Evolutionary conservation across 2,113 vertebrate species (phyloP), one percentile per base, ranked within the genome.

Genomic region (Dascyllus trimaculatus): DNA sequence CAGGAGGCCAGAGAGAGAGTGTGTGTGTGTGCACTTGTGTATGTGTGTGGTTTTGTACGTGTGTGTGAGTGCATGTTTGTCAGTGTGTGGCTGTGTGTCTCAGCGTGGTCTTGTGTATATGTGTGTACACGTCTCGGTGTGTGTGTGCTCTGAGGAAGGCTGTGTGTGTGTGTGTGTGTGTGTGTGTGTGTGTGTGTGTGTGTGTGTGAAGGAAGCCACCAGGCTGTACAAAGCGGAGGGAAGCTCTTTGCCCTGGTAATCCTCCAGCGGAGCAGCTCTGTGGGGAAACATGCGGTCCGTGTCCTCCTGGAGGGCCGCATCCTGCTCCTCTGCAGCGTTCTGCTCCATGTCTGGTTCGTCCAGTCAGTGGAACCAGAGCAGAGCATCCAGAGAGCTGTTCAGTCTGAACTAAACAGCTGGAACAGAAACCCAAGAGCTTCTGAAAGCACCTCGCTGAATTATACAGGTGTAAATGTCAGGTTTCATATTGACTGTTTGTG

Each of bases 171-270:
- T 52, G 25, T 57, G 13, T 29, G 26, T 29, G 26, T 29, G 40
- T 14, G 0, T 57, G 5, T 25, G 40, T 24, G 24, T 29, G 59
- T 49, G 57, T 29, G 64, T 48, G 69, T 25, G 18, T 71, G 48
- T 51, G 11, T 21, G 66, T 40, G 5, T 60, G 35, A 52, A 38
- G 17, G 45, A 48, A 63, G 64, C 13, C 46, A 57, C 53, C 43
- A 49, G 43, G 32, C 58, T 67, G 24, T 78, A 29, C 70, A 68
- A 69, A 71, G 60, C 38, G 1, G 5, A 40, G 56, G 14, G 53
- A 57, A 82, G 66, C 74, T 78, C 69, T 71, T 45, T 76, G 62
- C 75, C 52, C 79, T 71, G 51, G 76, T 81, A 84, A 88, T 87
- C 86, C 80, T 77, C 79, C 48, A 15, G 71, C 81, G 84, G 70